Evolutionary conservation across 2,888 invertebrate species (phyloP), one percentile per base, ranked within the genome.

Genomic region (Ectropis crepuscularia): DNA sequence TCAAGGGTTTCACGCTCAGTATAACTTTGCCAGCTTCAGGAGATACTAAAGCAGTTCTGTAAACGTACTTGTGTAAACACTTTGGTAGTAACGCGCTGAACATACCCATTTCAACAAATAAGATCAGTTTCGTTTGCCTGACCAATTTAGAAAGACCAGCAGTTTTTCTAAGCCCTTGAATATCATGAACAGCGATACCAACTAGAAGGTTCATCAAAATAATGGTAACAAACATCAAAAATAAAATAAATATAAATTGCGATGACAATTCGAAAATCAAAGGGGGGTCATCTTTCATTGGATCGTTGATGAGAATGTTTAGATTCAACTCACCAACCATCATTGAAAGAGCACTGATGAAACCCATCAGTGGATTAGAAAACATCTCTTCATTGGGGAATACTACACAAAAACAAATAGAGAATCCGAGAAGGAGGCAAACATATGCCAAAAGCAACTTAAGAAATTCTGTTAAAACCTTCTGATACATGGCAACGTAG

Each of bases 401-500:
- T 59, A 97, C 96, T 0, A 97, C 97, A 84, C 97, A 97, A 80
- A 97, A 97, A 76, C 97, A 97, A 50, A 97, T 96, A 0, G 97
- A 96, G 76, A 97, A 97, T 0, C 97, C 97, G 12, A 97, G 95
- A 37, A 97, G 87, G 55, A 97, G 93, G 75, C 97, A 97, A 0
- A 96, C 95, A 78, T 97, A 97, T 0, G 97, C 97, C 74, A 97
- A 87, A 38, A 97, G 93, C 10, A 97, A 89, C 78, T 97, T 97
- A 36, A 96, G 95, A 74, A 97, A 97, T 86, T 97, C 97, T 0
- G 95, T 96, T 74, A 96, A 95, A 0, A 97, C 97, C 81, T 96
- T 95, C 1, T 97, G 97, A 74, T 97, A 97, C 97, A 97, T 97
- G 0, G 97, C 97, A 0, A 98, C 97, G 80, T 98, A 98, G 39